Evolutionary conservation across 2,797 vertebrate genomes (phyloP).

Genomic region (Sebastes diploproa): DNA sequence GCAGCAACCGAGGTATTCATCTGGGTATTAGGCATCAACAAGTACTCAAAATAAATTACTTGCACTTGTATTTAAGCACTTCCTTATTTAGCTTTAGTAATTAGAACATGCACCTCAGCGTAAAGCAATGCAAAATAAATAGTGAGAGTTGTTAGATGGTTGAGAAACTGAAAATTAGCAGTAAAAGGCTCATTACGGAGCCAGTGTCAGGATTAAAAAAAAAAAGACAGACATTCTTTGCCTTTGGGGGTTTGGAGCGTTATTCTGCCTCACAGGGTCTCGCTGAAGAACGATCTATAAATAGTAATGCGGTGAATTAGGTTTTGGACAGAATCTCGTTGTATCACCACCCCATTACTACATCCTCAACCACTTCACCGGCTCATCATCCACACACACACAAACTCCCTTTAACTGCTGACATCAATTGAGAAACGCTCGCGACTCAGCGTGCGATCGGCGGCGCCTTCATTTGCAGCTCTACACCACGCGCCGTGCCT

Average conservation of each 20-base stretch:
- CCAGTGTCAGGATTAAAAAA: constrained; percentile 29
- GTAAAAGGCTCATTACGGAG: constrained; percentile 42
- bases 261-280: background rate
- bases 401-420: constrained; percentile 64
- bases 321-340: background rate
- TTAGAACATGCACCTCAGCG: constrained; percentile 22
- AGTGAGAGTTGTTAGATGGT: constrained; percentile 26
- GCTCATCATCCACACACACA: constrained; percentile 40
- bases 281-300: background rate
- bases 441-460: constrained; percentile 83
- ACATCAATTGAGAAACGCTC: constrained; percentile 79
- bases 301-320: background rate
- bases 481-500: constrained; percentile 84
- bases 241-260: background rate
- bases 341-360: constrained; percentile 1
- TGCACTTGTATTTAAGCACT: constrained; percentile 36
- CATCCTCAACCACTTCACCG: constrained; percentile 37
- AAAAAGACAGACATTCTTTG: background rate
- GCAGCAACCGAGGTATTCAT: constrained; percentile 19
- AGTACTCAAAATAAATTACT: constrained; percentile 44
- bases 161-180: constrained; percentile 48
- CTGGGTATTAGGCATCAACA: constrained; percentile 42
- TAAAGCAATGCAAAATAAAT: constrained; percentile 42
- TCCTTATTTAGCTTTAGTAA: constrained; percentile 47
- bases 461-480: constrained; percentile 86